Evolutionary conservation across 2,113 vertebrate genomes (phyloP).

Genomic region (Oxyura jamaicensis): DNA sequence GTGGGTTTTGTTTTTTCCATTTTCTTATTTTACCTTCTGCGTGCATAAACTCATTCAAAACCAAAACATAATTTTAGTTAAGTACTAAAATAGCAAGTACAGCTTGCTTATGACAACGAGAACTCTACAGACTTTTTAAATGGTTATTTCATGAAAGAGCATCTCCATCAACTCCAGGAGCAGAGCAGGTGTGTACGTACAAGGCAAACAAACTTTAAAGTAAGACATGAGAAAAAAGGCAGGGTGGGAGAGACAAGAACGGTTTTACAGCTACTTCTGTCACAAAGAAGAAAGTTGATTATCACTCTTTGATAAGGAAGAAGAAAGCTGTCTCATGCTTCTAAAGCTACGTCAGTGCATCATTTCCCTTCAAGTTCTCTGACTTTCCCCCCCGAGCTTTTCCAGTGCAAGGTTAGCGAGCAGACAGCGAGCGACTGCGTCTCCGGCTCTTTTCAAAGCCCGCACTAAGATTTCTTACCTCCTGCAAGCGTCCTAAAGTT

Average conservation of each 20-base stretch:
- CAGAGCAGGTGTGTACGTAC: neutral
- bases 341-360: slow-evolving; percentile 2
- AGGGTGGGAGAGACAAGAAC: neutral
- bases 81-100: neutral
- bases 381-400: neutral
- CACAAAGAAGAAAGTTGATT: slow-evolving; percentile 58
- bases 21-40: neutral
- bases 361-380: slow-evolving; percentile 33
- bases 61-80: neutral
- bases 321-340: slow-evolving; percentile 59
- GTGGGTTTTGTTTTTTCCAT: neutral
- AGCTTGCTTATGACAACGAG: neutral
- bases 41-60: neutral
- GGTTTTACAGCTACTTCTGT: slow-evolving; percentile 58
- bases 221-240: slow-evolving; percentile 37
- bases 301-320: slow-evolving; percentile 65
- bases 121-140: neutral
- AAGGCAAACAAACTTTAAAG: slow-evolving; percentile 54
- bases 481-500: neutral
- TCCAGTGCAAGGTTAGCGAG: neutral
- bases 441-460: slow-evolving; percentile 1
- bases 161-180: neutral
- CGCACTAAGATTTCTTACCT: neutral
- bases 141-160: slow-evolving; percentile 36
- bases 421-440: neutral